Conservation (phyloP, 1,140 invertebrate species). For the Trachelipus rathkii region DNA sequence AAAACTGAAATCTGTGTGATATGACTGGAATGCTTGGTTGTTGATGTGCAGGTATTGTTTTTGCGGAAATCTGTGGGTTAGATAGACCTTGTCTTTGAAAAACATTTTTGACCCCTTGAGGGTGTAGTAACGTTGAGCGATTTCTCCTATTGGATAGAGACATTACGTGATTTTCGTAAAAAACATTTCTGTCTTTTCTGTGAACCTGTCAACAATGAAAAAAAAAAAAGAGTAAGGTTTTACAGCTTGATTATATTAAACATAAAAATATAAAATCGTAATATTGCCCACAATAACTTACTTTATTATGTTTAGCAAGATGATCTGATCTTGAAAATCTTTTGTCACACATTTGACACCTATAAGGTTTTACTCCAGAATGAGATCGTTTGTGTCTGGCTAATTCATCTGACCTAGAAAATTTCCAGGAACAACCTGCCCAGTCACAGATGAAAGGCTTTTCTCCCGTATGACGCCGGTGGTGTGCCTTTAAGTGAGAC, state of each 20-base stretch:
- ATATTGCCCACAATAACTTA: conserved; percentile 48
- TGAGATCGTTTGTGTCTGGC: conserved; percentile 75
- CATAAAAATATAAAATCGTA: too few relatives aligned
- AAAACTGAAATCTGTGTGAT: too few relatives aligned
- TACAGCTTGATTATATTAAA: too few relatives aligned
- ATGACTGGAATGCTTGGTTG: too few relatives aligned
- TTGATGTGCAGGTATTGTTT: too few relatives aligned
- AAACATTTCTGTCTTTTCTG: neutral
- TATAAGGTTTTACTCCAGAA: conserved; percentile 80
- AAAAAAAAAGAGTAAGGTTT: too few relatives aligned
- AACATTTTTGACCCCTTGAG: neutral
- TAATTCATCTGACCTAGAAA: conserved; percentile 89
- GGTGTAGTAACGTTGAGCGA: neutral
- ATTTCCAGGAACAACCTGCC: conserved; percentile 87
- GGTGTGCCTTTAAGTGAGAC: conserved; percentile 83
- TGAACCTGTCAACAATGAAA: neutral
- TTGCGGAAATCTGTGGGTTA: too few relatives aligned
- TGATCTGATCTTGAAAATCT: conserved; percentile 85
- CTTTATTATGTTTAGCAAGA: conserved; percentile 80
- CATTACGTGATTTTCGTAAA: neutral
- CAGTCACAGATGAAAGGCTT: conserved; percentile 89
- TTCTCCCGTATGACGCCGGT: conserved; percentile 87
- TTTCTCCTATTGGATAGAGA: neutral
- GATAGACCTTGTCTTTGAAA: neutral
- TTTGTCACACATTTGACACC: conserved; percentile 75